Base-by-base conservation (phyloP, 2,113 vertebrate species). In the Proteles cristata region DNA sequence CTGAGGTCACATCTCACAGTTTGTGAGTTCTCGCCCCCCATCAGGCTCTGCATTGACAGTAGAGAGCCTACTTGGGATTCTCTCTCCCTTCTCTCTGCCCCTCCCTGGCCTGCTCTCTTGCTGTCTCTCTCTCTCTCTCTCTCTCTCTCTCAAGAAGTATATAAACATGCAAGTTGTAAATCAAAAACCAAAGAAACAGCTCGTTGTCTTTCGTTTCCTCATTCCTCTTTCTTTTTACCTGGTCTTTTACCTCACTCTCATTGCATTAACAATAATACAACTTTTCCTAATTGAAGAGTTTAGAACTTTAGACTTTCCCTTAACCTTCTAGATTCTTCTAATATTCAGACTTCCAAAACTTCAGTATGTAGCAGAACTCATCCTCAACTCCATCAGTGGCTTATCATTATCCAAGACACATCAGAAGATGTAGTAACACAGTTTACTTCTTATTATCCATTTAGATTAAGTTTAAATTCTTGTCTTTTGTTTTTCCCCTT, bases 381-480 rank as follows among this genome's bases (percentile, higher is more conserved):
- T 0, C 1, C 16, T 43, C 3, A 63, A 61, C 11, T 48, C 11
- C 35, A 55, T 19, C 2, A 39, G 7, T n/a, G 19, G 1, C 1
- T 45, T 0, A 33, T 88, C 19, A 7, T 11, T 55, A 14, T 35
- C 4, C 8, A 43, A 14, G 31, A 14, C 1, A 28, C 1, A 86
- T 17, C 7, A 63, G 16, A 82, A 48, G 10, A 87, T 2, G 11
- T 26, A 61, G 5, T 10, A 39, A 15, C 55, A 2, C 2, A 48
- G 17, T 65, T 55, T 71, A 33, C 45, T 63, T 43, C 1, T 61
- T 94, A 17, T 12, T 35, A 11, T 15, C 2, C 15, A 71, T 26
- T 88, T 14, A n/a, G 4, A 53, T 39, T 74, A 2, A 3, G 58
- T 50, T 73, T 19, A 28, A 2, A 43, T 93, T 26, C 8, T 31